These are phyloP conservation scores for Diorhabda carinulata DNA, from an alignment of 1,140 invertebrate species.

Conservation along the genomic window DNA sequence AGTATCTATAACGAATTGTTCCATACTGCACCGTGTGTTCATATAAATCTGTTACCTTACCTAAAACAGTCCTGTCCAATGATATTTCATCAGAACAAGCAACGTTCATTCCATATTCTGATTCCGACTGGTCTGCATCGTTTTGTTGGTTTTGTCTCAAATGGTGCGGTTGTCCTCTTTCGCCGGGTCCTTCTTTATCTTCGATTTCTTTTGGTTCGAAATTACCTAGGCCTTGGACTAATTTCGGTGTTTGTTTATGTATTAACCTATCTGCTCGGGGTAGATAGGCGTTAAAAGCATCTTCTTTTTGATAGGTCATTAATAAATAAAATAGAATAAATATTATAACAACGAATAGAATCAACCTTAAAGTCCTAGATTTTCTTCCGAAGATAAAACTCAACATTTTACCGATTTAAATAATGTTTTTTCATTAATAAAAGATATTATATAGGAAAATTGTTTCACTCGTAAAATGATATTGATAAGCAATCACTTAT, in stretches of 20 bases:
- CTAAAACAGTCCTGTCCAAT: slow-evolving; percentile 65
- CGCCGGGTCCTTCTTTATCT: slow-evolving; percentile 72
- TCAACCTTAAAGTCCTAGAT: slow-evolving; percentile 46
- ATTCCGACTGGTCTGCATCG: slow-evolving; percentile 67
- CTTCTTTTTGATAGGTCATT: slow-evolving; percentile 46
- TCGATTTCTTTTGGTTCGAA: slow-evolving; percentile 65
- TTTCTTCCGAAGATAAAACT: slow-evolving; percentile 34
- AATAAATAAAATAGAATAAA: slow-evolving; percentile 48
- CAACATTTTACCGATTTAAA: neutral
- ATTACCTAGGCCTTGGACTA: slow-evolving; percentile 52
- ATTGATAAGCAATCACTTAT: too few species aligned
- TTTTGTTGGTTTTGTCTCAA: slow-evolving; percentile 71
- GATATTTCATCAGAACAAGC: slow-evolving; percentile 91
- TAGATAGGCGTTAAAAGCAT: slow-evolving; percentile 27
- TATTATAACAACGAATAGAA: slow-evolving; percentile 40
- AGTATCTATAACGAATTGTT: slow-evolving; percentile 60
- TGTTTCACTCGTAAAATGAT: too few species aligned
- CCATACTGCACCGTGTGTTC: too few species aligned
- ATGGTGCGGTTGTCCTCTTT: slow-evolving; percentile 73
- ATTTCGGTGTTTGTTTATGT: slow-evolving; percentile 32
- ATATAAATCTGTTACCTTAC: neutral
- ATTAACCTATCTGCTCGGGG: slow-evolving; percentile 14
- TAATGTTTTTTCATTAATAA: neutral
- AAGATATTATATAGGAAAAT: too few species aligned
- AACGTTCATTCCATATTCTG: slow-evolving; percentile 96